Evolutionary conservation across 92 coral and sea anemone genomes (phyloP), one percentile per base, ranked within the genome.

Genomic region (Umimayanthus kanabou): DNA sequence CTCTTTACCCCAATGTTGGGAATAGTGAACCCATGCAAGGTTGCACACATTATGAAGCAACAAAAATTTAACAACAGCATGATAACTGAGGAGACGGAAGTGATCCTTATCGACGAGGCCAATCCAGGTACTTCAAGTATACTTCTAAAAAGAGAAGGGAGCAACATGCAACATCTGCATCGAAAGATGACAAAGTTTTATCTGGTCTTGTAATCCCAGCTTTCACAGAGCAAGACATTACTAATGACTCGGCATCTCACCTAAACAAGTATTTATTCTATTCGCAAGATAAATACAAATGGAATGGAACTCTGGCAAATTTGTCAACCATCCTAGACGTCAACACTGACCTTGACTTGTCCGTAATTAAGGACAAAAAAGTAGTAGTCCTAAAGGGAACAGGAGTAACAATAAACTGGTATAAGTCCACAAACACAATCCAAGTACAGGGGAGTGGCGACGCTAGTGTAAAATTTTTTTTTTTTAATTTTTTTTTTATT

Each of bases 391-490:
- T 66, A 66, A 66, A 66, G 9, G 72, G 28, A 66, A 66, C 72
- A 14, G 72, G 72, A 66, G 28, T 66, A 11, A 66, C 72, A 20
- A 66, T 66, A 28, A 66, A 66, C 72, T 66, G 72, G 28, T 23
- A 66, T 66, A 66, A 66, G 72, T 11, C 72, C 72, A 66, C 72
- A 18, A 66, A 66, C 72, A 66, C 72, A 3, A 66, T 22, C 30
- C 72, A 66, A 66, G 2, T 66, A 66, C 72, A 10, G 72, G 30
- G 30, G 26, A 66, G 28, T 66, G 72, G 72, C 72, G 72, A 66
- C 72, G 70, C 70, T 64, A 64, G 70, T 64, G 70, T 64, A 15
- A 64, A 64, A 64, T 64, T 64, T n/a, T n/a, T n/a, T n/a, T n/a
- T n/a, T n/a, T n/a, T n/a, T n/a, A n/a, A n/a, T n/a, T n/a, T n/a